Evolutionary conservation across 2,888 invertebrate genomes (phyloP), one percentile per base, ranked within the genome.

Genomic region (Diaperis boleti): DNA sequence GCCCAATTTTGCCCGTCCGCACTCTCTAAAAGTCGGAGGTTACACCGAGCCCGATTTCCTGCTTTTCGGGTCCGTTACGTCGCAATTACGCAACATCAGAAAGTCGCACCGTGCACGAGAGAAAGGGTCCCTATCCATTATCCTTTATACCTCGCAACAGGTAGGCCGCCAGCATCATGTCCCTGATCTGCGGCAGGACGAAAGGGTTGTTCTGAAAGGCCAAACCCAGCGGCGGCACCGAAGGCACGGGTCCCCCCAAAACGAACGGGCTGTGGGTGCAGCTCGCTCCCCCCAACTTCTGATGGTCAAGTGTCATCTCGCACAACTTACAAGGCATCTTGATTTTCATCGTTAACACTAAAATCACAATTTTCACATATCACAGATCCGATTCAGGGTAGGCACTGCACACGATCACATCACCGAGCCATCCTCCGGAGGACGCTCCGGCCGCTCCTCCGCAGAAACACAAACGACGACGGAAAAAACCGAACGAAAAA

Each of bases 91-190:
- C 31, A 50, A 50, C 47, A 45, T 42, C 29, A 15, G 18, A 55
- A 55, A 55, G 41, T 39, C 20, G 41, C n/a, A n/a, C n/a, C n/a
- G n/a, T n/a, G 15, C n/a, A 31, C 17, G 13, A 13, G 20, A 11
- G 22, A 47, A 29, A 14, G 20, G 11, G 41, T 1, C n/a, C 78
- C n/a, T n/a, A n/a, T n/a, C n/a, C n/a, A n/a, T n/a, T n/a, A n/a
- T n/a, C n/a, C n/a, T n/a, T n/a, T n/a, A 83, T 83, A 88, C 88
- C 88, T 87, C 85, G 84, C 73, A 88, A 83, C 78, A 88, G 83
- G 82, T 86, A 87, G 71, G 88, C 86, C 67, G 87, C 86, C 72
- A 88, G 82, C 82, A 88, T 84, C 84, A 88, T 85, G 79, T 88
- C 87, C 82, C 85, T 85, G 75, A 87, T 83, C 77, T 87, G 86